Percentiles rank a stretch among this genome's conserved stretches.
These are phyloP conservation scores for Limanda limanda DNA, from an alignment of 2,113 vertebrate species.

Conservation along the genomic window DNA sequence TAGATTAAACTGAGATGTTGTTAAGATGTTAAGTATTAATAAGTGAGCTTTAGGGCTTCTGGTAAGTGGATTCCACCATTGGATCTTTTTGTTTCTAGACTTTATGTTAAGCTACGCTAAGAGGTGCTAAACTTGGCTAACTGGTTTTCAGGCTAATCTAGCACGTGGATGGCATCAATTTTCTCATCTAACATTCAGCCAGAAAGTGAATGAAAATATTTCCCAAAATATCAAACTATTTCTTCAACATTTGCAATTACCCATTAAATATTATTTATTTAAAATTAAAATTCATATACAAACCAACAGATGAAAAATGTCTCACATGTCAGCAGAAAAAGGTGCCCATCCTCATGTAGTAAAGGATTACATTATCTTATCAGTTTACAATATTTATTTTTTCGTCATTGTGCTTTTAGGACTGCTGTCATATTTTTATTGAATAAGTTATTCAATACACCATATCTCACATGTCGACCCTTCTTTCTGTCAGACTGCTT, in stretches of 20 bases:
- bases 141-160: too few relatives aligned
- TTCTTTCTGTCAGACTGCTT: background rate
- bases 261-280: background rate
- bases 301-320: background rate
- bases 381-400: conserved; percentile 39
- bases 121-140: too few relatives aligned
- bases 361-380: conserved; percentile 34
- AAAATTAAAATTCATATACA: background rate
- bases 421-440: conserved; percentile 13
- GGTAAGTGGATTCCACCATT: too few relatives aligned
- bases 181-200: too few relatives aligned
- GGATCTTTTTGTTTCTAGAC: too few relatives aligned
- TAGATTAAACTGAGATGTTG: too few relatives aligned
- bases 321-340: conserved; percentile 1
- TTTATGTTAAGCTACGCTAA: too few relatives aligned
- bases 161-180: too few relatives aligned
- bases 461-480: background rate
- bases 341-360: conserved; percentile 12
- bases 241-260: background rate
- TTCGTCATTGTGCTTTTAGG: conserved; percentile 54
- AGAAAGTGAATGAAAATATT: background rate
- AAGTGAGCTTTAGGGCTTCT: too few relatives aligned
- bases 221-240: conserved; percentile 5
- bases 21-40: too few relatives aligned
- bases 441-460: background rate